Base-by-base conservation (phyloP, 2,888 invertebrate genomes). In the Beris chalybata region DNA sequence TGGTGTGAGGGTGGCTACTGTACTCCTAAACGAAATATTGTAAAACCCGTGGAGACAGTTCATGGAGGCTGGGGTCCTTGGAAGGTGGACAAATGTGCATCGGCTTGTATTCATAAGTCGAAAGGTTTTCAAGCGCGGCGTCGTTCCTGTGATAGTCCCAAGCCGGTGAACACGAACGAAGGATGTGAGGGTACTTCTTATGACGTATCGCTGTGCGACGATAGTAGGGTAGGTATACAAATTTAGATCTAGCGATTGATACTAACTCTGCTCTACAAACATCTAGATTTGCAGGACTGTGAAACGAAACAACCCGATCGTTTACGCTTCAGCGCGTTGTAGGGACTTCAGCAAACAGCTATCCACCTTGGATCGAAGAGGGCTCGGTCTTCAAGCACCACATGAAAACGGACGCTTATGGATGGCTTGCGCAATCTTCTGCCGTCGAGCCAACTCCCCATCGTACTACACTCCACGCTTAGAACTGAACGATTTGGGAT, bases 351-450 rank as follows among this genome's bases (percentile, higher is more conserved):
- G 88, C 43, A 81, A 82, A 67, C 76, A 82, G 63, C 73, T 91
- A 65, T 82, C 85, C 0, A 85, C 85, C 68, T 78, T 91, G 65
- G 90, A 90, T 75, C 77, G 84, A 0, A 82, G 84, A 43, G 89
- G 87, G n/a, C 83, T 85, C 1, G 90, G 91, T 1, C 79, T 90
- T 68, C 91, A 91, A 79, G 89, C 89, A 12, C 87, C 88, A 2
- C 89, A 91, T 72, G 90, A 91, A 75, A 81, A 74, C 87, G 87
- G 82, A 71, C 85, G 89, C 31, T 84, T 88, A 73, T 91, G 91
- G 91, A 88, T 90, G 86, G 88, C 88, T 0, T 92, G 92, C 76
- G 88, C 91, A 22, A 86, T 92, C 73, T 92, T 90, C 80, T 92
- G 91, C 76, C 57, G 86, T 43, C 83, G 88, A 32, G 84, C 83